phyloP scores from a whole-genome alignment of 2,888 invertebrate species.

The Tholera decimalis region DNA sequence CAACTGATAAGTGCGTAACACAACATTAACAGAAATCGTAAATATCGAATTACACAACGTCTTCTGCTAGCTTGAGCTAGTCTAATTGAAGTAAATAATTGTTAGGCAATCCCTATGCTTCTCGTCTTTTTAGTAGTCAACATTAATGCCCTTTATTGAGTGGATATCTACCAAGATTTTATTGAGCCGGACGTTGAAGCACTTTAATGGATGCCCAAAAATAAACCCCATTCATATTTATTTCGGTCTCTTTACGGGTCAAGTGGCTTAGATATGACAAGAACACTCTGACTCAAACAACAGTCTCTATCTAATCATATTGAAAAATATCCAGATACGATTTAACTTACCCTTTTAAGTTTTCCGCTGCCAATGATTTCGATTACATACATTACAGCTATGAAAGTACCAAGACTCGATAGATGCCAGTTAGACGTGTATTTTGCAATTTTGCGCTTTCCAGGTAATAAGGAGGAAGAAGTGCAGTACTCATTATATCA shows the following conservation, averaged over 20 bases:
- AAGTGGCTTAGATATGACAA: conserved; percentile 65
- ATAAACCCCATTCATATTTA: conserved; percentile 67
- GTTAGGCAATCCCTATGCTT: conserved; percentile 32
- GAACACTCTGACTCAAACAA: conserved; percentile 30
- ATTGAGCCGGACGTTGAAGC: conserved; percentile 57
- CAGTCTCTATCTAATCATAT: conserved; percentile 18
- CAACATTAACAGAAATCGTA: conserved; percentile 36
- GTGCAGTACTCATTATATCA: conserved; percentile 62
- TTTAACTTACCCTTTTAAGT: conserved; percentile 43
- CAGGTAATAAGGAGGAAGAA: conserved; percentile 71
- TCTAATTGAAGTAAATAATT: conserved; percentile 41
- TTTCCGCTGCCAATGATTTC: conserved; percentile 57
- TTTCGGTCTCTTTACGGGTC: conserved; percentile 67
- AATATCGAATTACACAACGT: conserved; percentile 48
- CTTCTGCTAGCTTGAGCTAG: conserved; percentile 42
- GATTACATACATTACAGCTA: conserved; percentile 61
- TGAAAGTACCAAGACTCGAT: conserved; percentile 69
- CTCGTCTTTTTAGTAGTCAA: conserved; percentile 48
- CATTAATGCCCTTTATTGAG: conserved; percentile 66
- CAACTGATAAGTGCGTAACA: conserved; percentile 46
- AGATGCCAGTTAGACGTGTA: conserved; percentile 71
- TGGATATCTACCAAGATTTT: conserved; percentile 61
- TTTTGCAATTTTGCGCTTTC: conserved; percentile 80
- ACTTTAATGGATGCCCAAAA: conserved; percentile 66
- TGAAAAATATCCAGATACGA: conserved; percentile 24